phyloP scores from a whole-genome alignment of 2,113 vertebrate species.

The Callorhinus ursinus region DNA sequence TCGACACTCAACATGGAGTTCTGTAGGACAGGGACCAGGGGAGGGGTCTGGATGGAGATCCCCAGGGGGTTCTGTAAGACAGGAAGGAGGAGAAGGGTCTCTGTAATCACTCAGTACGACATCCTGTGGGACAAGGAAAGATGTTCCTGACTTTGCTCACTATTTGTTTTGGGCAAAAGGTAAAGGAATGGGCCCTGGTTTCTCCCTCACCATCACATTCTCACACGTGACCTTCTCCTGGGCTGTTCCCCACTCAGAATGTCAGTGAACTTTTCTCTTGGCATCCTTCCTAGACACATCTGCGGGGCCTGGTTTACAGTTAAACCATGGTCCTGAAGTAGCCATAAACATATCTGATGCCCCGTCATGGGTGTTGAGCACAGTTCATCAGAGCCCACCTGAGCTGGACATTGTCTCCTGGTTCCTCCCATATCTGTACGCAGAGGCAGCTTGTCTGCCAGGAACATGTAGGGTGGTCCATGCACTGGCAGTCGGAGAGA shows the following conservation, averaged over 20 bases:
- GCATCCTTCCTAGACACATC: neutral
- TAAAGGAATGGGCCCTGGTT: neutral
- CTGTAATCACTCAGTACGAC: neutral
- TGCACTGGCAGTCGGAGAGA: rapidly evolving
- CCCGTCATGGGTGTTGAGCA: neutral
- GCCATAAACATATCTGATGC: rapidly evolving
- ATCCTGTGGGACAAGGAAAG: neutral
- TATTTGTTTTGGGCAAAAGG: neutral
- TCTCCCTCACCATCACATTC: neutral
- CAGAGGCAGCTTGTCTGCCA: neutral
- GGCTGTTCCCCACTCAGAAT: no score
- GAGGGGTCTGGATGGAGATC: neutral
- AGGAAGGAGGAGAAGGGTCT: neutral
- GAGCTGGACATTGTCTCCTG: rapidly evolving
- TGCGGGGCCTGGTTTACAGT: rapidly evolving
- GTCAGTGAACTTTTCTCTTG: neutral
- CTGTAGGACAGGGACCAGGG: neutral
- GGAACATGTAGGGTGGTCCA: rapidly evolving
- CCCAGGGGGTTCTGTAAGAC: neutral
- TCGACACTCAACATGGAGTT: no score
- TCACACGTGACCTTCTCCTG: neutral
- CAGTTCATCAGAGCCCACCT: no score
- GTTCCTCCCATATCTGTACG: neutral
- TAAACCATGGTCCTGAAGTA: rapidly evolving
- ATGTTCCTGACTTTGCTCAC: neutral